Percentiles rank a stretch among this genome's conserved stretches.
Conservation (phyloP, 1,140 invertebrate genomes). For the Thalassaphorura encarpata region DNA sequence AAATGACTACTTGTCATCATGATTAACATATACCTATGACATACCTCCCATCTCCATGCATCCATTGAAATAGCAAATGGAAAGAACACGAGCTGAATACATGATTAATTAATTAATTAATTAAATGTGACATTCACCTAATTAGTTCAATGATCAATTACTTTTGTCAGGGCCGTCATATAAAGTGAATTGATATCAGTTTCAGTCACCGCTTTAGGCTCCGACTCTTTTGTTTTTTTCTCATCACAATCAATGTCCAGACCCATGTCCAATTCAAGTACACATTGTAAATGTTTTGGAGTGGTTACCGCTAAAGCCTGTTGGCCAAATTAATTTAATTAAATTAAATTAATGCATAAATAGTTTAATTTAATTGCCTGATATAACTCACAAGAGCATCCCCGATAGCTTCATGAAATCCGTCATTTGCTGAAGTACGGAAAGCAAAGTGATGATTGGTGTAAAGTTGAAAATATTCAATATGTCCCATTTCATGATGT, state of each 20-base stretch:
- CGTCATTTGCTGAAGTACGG: conserved; percentile 38
- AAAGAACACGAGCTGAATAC: conserved; percentile 14
- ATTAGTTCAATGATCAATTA: not conserved
- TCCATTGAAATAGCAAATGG: conserved; percentile 39
- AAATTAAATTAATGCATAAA: too few species aligned
- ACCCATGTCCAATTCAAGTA: conserved; percentile 3
- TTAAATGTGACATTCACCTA: not conserved
- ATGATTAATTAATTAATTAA: not conserved
- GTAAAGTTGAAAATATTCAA: conserved; percentile 57
- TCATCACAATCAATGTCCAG: not conserved
- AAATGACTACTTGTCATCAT: too few species aligned
- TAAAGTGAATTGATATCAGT: conserved; percentile 19
- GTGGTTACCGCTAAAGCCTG: not conserved
- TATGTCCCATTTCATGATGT: too few species aligned
- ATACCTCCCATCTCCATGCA: conserved; percentile 41
- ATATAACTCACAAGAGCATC: conserved; percentile 71
- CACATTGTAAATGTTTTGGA: conserved; percentile 6
- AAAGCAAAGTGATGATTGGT: conserved; percentile 15
- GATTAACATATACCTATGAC: too few species aligned
- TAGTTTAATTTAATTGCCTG: too few species aligned
- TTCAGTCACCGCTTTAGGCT: not conserved
- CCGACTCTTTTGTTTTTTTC: not conserved
- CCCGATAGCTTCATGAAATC: conserved; percentile 78
- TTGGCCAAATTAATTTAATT: too few species aligned
- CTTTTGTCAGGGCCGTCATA: conserved; percentile 18